Conservation (phyloP, 2,888 invertebrate genomes). For the Drosophila putrida region DNA sequence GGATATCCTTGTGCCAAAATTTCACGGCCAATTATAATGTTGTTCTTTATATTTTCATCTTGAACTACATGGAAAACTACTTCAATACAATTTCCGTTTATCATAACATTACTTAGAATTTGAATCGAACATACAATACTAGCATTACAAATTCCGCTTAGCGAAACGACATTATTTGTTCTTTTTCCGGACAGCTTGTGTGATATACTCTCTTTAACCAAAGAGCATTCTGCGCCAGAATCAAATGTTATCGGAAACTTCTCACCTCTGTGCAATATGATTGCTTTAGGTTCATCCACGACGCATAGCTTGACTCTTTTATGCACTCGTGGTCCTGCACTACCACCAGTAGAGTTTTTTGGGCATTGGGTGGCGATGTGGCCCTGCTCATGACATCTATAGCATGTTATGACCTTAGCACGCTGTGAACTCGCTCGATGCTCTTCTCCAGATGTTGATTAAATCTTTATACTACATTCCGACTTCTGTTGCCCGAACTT, state of each 20-base stretch:
- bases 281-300: not conserved
- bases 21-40: slow-evolving; percentile 27
- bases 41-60: slow-evolving; percentile 19
- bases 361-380: slow-evolving; percentile 7
- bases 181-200: slow-evolving; percentile 1
- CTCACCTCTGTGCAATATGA: not conserved
- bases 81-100: slow-evolving; percentile 7
- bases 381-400: not conserved
- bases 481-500: slow-evolving; percentile 2
- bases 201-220: not conserved
- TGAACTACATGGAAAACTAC: slow-evolving; percentile 17
- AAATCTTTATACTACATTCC: slow-evolving; percentile 6
- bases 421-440: not conserved
- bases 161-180: slow-evolving; percentile 1
- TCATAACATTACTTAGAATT: slow-evolving; percentile 10
- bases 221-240: not conserved
- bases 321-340: not conserved
- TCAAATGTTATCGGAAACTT: not conserved
- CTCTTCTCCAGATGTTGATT: slow-evolving; percentile 1
- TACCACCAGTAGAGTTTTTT: not conserved
- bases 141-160: slow-evolving; percentile 10
- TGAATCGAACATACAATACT: not conserved
- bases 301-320: not conserved
- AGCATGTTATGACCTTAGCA: slow-evolving; percentile 5
- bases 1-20: slow-evolving; percentile 22